Conservation (phyloP, 37 sponge, comb jelly and placozoan species). For the Diacarnus erythraeanus region DNA sequence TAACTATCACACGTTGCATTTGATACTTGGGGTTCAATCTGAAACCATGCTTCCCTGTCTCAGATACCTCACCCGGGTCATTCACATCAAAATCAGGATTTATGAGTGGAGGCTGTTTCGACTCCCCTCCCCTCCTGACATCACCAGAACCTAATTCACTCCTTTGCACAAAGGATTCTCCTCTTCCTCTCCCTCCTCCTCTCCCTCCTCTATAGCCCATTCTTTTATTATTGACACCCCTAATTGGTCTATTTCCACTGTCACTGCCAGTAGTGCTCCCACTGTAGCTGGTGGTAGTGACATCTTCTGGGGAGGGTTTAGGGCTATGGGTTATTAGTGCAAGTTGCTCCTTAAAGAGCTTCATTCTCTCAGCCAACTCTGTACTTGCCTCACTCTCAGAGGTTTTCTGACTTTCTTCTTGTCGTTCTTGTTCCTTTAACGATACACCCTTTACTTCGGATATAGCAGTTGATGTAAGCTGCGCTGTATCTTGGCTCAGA, state of each 20-base stretch:
- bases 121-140: too few relatives aligned
- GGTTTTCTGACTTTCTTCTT: too few relatives aligned
- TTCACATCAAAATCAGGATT: too few relatives aligned
- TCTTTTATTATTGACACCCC: not conserved
- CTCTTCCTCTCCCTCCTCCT: not conserved
- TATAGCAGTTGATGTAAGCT: too few relatives aligned
- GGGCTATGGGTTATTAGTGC: not conserved
- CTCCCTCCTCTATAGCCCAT: conserved; percentile 1
- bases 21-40: too few relatives aligned
- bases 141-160: not conserved
- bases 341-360: not conserved
- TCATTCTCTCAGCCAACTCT: conserved; percentile 12
- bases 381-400: not conserved
- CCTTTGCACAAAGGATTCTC: not conserved
- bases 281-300: not conserved
- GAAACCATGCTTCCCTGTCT: too few relatives aligned
- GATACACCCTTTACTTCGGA: too few relatives aligned
- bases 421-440: too few relatives aligned
- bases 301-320: not conserved
- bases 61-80: too few relatives aligned
- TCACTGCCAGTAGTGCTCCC: not conserved
- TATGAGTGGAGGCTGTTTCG: too few relatives aligned
- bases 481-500: too few relatives aligned
- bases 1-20: too few relatives aligned
- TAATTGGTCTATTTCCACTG: not conserved